Conservation (phyloP, 1,140 invertebrate species). For the Eumaeus atala region DNA sequence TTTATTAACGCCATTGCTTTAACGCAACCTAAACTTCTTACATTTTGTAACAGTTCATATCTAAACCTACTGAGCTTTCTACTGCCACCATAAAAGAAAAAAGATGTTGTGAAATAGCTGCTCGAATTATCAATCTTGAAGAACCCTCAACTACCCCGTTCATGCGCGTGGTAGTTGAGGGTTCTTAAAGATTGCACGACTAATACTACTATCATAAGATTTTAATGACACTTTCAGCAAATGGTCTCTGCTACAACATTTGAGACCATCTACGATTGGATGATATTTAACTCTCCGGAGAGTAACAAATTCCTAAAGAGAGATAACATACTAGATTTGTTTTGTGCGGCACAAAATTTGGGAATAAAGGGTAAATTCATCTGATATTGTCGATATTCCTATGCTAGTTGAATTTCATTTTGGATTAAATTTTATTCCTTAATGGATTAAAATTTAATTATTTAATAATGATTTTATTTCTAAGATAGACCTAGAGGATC, state of each 20-base stretch:
- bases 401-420: background rate
- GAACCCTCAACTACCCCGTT: too few species aligned
- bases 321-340: slow-evolving; percentile 81
- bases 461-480: slow-evolving; percentile 27
- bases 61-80: too few species aligned
- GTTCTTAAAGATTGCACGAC: too few species aligned
- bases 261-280: slow-evolving; percentile 83
- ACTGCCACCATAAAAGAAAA: too few species aligned
- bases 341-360: slow-evolving; percentile 79
- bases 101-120: too few species aligned
- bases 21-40: too few species aligned
- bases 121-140: too few species aligned
- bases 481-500: slow-evolving; percentile 79
- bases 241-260: slow-evolving; percentile 77
- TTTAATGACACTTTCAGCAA: slow-evolving; percentile 43
- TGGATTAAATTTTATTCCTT: too few species aligned
- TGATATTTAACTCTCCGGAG: slow-evolving; percentile 77
- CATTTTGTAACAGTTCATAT: too few species aligned
- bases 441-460: background rate
- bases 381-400: background rate
- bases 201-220: background rate
- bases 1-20: too few species aligned
- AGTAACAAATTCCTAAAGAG: slow-evolving; percentile 76
- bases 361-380: slow-evolving; percentile 75
- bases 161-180: too few species aligned